A percentile compares a stretch with the other conserved stretches of the same genome.
These are phyloP conservation scores for Machimus rusticus DNA, from an alignment of 2,888 invertebrate genomes.

Conservation along the genomic window DNA sequence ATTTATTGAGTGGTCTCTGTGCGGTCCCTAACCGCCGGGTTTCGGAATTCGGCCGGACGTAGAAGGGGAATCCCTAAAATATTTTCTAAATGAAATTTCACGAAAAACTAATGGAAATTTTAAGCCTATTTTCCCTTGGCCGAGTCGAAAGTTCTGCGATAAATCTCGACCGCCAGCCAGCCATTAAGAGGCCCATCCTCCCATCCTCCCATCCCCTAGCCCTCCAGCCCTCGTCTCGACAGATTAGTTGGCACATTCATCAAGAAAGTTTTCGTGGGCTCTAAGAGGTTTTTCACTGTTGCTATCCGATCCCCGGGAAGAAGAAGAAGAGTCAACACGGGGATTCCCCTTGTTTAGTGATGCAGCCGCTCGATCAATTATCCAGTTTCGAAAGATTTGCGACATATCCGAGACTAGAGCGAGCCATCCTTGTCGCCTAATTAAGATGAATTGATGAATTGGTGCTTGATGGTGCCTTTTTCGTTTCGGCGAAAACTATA, in stretches of 20 bases:
- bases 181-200: background rate
- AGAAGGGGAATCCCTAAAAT: background rate
- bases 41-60: background rate
- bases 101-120: background rate
- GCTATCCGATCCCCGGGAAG: background rate
- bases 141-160: background rate
- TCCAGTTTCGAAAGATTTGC: background rate
- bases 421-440: background rate
- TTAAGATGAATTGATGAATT: constrained; percentile 25
- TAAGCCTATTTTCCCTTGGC: background rate
- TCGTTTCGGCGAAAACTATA: background rate
- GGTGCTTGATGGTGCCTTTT: background rate
- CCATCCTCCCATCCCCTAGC: background rate
- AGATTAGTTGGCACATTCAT: constrained; percentile 26
- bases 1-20: background rate
- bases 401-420: background rate
- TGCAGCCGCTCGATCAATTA: background rate
- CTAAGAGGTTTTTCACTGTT: background rate
- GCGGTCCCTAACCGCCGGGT: background rate
- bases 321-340: background rate
- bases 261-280: background rate
- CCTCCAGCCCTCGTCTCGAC: background rate
- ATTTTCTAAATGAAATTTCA: background rate
- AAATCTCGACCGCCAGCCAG: background rate
- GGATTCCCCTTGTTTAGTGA: background rate